Evolutionary conservation across 1,140 invertebrate species (phyloP), one percentile per base, ranked within the genome.

Genomic region (Tetranychus urticae): DNA sequence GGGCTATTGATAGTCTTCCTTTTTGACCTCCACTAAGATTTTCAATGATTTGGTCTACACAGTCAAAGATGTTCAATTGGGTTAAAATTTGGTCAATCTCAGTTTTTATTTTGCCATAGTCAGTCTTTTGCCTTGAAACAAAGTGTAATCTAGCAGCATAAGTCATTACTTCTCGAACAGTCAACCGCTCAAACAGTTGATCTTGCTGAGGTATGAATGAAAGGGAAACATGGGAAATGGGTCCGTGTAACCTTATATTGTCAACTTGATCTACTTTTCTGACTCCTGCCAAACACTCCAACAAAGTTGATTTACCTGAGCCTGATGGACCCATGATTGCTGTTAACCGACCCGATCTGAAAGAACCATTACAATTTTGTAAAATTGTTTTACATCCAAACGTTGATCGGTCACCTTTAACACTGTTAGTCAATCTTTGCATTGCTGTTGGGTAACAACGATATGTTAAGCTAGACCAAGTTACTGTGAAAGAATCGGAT

Each of bases 61-160:
- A 60, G n/a, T 36, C 34, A 14, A 57, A 33, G 5, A 63, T 42
- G 1, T 50, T 50, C 1, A 63, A 42, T 36, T 61, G 48, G 13
- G 61, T 12, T 7, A 63, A 56, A 10, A 63, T n/a, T 13, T 23
- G 12, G 47, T 59, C 58, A 14, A 46, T 14, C 7, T 47, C 3
- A 36, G n/a, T 36, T 5, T 5, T 42, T 42, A 42, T 10, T 10
- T 42, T 42, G 5, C 10, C 10, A 12, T 13, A 5, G 8, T 31
- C 12, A n/a, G 13, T 10, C 23, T n/a, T 14, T 23, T 45, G 31
- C 6, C 14, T 58, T 6, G 6, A 7, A 8, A 31, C 39, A 60
- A 59, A 66, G 75, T 93, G 93, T 1, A 94, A 77, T 72, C 91
- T 89, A 2, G 89, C 89, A 4, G 89, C 87, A 23, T 89, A 82